Evolutionary conservation across 2,113 vertebrate genomes (phyloP).

Genomic region (Oreotragus oreotragus): DNA sequence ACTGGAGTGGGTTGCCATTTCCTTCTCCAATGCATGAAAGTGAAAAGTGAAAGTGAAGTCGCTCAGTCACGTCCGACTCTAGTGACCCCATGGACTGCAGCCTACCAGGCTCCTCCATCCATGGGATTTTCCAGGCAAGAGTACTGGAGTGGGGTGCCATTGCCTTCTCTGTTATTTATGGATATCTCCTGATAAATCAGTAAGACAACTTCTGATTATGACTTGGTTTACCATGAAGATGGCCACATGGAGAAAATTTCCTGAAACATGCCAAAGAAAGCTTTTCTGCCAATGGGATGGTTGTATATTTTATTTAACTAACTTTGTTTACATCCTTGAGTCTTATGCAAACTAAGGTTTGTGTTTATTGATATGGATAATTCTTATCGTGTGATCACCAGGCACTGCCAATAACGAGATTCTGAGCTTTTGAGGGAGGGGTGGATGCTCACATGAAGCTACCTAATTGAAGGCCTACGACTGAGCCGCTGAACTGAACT

Average conservation of each 20-base stretch:
- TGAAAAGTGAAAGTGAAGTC: too few relatives aligned
- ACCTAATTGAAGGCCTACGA: neutral
- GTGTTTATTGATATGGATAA: neutral
- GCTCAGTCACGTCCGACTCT: rapidly evolving
- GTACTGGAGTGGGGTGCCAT: too few relatives aligned
- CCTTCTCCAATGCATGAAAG: too few relatives aligned
- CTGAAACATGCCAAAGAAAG: neutral
- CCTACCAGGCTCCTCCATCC: too few relatives aligned
- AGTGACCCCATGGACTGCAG: too few relatives aligned
- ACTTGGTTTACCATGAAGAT: neutral
- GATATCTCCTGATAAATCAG: neutral
- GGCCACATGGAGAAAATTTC: neutral
- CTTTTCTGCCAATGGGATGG: neutral
- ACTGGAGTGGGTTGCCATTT: too few relatives aligned
- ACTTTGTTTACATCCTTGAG: neutral
- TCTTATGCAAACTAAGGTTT: neutral
- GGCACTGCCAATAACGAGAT: neutral
- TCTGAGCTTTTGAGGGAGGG: neutral
- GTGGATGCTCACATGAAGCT: neutral
- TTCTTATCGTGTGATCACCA: neutral
- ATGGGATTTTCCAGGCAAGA: too few relatives aligned
- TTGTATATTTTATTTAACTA: slow-evolving; percentile 8
- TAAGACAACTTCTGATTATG: neutral
- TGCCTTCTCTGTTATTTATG: neutral
- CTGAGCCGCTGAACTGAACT: too few relatives aligned